phyloP scores from a whole-genome alignment of 2,888 invertebrate genomes.

The Pilophorus perplexus region DNA sequence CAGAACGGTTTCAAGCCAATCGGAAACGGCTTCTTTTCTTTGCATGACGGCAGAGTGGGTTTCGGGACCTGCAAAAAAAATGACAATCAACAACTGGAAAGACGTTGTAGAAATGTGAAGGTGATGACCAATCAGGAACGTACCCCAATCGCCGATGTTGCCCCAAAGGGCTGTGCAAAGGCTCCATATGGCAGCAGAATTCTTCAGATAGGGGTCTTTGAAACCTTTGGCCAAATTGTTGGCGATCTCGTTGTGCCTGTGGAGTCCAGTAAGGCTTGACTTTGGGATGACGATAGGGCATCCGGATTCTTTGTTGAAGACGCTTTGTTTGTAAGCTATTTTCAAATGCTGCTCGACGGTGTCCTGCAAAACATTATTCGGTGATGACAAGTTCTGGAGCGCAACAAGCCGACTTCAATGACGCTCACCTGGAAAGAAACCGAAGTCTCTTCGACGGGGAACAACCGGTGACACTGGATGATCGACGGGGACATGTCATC shows the following conservation, averaged over 20 bases:
- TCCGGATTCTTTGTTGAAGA: slow-evolving; percentile 57
- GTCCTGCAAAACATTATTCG: slow-evolving; percentile 52
- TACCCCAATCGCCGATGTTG: slow-evolving; percentile 59
- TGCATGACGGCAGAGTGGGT: slow-evolving; percentile 41
- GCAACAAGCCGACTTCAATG: too few relatives aligned
- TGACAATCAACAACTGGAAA: background rate
- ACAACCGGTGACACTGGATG: slow-evolving; percentile 12
- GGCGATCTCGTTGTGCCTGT: slow-evolving; percentile 58
- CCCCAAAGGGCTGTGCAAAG: slow-evolving; percentile 85
- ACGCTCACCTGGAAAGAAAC: slow-evolving; percentile 16
- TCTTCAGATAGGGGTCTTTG: slow-evolving; percentile 51
- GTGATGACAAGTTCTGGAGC: background rate
- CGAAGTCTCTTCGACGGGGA: background rate
- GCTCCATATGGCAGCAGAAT: slow-evolving; percentile 61
- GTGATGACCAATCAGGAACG: background rate
- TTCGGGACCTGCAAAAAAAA: slow-evolving; percentile 35
- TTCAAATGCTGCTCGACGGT: slow-evolving; percentile 64
- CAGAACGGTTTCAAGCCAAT: slow-evolving; percentile 62
- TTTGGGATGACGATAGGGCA: slow-evolving; percentile 56
- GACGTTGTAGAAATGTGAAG: background rate
- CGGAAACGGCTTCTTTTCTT: slow-evolving; percentile 62
- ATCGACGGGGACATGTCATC: slow-evolving; percentile 23
- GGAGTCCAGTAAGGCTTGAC: slow-evolving; percentile 56
- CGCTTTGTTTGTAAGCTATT: slow-evolving; percentile 51
- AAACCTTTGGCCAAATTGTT: slow-evolving; percentile 51